Base-by-base conservation (phyloP, 1,140 invertebrate species). In the Drosophila sucinea region DNA sequence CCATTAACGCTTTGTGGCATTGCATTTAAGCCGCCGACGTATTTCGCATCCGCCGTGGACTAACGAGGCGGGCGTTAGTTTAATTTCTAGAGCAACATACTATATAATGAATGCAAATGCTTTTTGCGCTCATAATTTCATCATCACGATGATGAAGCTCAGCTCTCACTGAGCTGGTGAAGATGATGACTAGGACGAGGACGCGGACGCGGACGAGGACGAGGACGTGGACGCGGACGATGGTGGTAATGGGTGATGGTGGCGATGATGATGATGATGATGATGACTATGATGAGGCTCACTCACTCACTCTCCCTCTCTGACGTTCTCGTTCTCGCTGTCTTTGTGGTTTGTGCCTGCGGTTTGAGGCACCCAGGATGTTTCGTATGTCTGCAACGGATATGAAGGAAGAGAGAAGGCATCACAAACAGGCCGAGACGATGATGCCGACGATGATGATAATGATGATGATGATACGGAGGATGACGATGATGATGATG, bases 61-160 rank as follows among this genome's bases (percentile, higher is more conserved):
- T 86, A 87, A 89, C 84, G 83, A 87, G 84, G 32, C 84, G 61
- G 44, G 75, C 81, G 84, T 89, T 89, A 89, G 85, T 89, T 89
- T 84, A 90, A 89, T 89, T 89, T 90, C 84, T 89, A 84, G 84
- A 70, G 68, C 79, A 67, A 41, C 67, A 73, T 73, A 68, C 79
- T 80, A 84, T 66, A 87, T 89, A 89, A 87, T 87, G 77, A 87
- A 87, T 87, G 84, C 80, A 89, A 87, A 87, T 87, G 84, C 84
- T 89, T 81, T 51, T 87, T 80, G 84, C 83, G 84, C 77, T 87
- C 82, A 79, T 86, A 86, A 86, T 86, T 89, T 89, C 84, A 80
- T 89, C 83, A 83, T 83, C 76, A 76, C 60, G 44, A 27, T 65
- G 55, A 58, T 55, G 55, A 38, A 35, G 56, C 56, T 64, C 60